phyloP scores from a whole-genome alignment of 2,113 vertebrate genomes.

The Chaetops frenatus region DNA sequence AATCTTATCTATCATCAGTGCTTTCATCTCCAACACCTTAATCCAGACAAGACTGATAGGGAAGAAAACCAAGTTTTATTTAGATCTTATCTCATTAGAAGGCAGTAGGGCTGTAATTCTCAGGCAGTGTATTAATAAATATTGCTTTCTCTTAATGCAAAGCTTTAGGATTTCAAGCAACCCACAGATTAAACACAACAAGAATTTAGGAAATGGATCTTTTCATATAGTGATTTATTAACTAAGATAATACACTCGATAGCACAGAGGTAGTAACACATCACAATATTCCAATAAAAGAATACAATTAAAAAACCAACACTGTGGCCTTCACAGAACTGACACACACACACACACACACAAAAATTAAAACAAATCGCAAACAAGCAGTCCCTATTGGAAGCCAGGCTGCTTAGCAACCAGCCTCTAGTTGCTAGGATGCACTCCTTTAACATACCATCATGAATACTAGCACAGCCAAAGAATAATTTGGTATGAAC shows the following conservation, averaged over 20 bases:
- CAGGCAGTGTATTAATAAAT: not conserved
- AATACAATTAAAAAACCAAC: slow-evolving; percentile 71
- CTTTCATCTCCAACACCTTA: not conserved
- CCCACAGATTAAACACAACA: slow-evolving; percentile 9
- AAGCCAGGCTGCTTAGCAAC: slow-evolving; percentile 86
- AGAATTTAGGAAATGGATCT: slow-evolving; percentile 55
- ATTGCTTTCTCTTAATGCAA: slow-evolving; percentile 5
- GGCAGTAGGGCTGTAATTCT: not conserved
- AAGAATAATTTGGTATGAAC: slow-evolving; percentile 89
- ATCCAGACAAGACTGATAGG: not conserved
- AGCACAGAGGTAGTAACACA: slow-evolving; percentile 59
- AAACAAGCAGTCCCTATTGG: slow-evolving; percentile 78
- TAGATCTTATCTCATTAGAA: not conserved
- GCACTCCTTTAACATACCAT: slow-evolving; percentile 86
- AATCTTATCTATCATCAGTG: not conserved
- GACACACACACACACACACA: not conserved
- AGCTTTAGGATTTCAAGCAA: slow-evolving; percentile 44
- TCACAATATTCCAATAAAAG: slow-evolving; percentile 67
- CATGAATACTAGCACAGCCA: slow-evolving; percentile 86
- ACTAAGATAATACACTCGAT: slow-evolving; percentile 63
- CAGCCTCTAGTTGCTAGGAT: slow-evolving; percentile 87
- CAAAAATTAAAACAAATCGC: slow-evolving; percentile 48
- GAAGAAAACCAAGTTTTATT: not conserved
- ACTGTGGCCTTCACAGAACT: slow-evolving; percentile 54
- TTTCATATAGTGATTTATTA: slow-evolving; percentile 69